These are phyloP conservation scores for Chironomus riparius DNA, from an alignment of 2,888 invertebrate genomes.

Conservation along the genomic window DNA sequence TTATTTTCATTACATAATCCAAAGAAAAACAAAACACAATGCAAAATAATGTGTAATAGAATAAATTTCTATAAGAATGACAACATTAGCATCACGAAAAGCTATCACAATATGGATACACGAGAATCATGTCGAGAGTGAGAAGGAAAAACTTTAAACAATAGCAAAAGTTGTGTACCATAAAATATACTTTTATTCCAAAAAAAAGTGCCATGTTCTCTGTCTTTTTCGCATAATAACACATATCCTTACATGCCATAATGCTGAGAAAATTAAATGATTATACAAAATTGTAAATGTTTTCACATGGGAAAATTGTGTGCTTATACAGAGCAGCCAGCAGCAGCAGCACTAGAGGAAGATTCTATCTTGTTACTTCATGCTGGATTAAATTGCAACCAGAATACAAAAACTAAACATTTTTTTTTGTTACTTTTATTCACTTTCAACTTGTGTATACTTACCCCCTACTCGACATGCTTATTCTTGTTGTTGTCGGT, in stretches of 20 bases:
- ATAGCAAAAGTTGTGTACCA: not conserved
- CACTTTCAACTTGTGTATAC: not conserved
- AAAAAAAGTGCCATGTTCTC: not conserved
- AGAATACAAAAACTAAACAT: not conserved
- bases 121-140: too few species aligned
- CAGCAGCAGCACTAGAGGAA: not conserved
- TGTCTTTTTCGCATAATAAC: not conserved
- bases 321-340: too few species aligned
- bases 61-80: not conserved
- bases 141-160: too few species aligned
- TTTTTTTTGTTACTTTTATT: slow-evolving; percentile 1
- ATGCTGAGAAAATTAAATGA: slow-evolving; percentile 26
- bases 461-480: not conserved
- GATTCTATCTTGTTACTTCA: not conserved
- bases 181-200: not conserved
- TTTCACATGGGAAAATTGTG: slow-evolving; percentile 16
- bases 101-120: too few species aligned
- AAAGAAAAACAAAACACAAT: too few species aligned
- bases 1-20: too few species aligned
- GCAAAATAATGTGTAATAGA: too few species aligned
- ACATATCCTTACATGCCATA: slow-evolving; percentile 2
- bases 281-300: slow-evolving; percentile 26
- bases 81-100: not conserved
- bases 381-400: slow-evolving; percentile 12
- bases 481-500: not conserved